phyloP scores from a whole-genome alignment of 2,888 invertebrate genomes.

The Platycnemis pennipes region DNA sequence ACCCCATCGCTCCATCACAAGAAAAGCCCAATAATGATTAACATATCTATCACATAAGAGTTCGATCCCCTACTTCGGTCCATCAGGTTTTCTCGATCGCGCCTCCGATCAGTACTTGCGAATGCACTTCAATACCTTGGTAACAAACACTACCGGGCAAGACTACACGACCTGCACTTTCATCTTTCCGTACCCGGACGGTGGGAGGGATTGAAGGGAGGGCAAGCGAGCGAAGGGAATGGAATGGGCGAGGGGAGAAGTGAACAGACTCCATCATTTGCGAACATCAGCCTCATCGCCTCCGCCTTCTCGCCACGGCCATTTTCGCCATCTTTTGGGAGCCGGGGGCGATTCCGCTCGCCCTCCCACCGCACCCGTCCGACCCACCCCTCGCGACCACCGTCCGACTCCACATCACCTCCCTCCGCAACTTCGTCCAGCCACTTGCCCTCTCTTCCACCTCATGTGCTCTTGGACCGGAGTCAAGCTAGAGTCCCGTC shows the following conservation, averaged over 20 bases:
- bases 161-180: background rate
- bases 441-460: background rate
- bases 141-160: too few species aligned
- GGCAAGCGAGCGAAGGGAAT: background rate
- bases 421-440: too few species aligned
- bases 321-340: slow-evolving; percentile 53
- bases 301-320: background rate
- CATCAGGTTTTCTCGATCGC: too few species aligned
- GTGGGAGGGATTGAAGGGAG: background rate
- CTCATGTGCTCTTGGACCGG: background rate
- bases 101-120: too few species aligned
- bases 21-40: too few species aligned
- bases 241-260: background rate
- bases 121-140: too few species aligned
- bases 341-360: background rate
- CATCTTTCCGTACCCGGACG: too few species aligned
- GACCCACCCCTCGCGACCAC: too few species aligned
- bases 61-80: too few species aligned
- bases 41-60: too few species aligned
- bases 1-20: too few species aligned
- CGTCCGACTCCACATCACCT: background rate
- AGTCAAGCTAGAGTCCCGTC: background rate
- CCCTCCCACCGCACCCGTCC: background rate
- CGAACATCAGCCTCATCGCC: background rate
- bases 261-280: slow-evolving; percentile 47